Evolutionary conservation across 2,113 vertebrate genomes (phyloP).

Genomic region (Helogale parvula): DNA sequence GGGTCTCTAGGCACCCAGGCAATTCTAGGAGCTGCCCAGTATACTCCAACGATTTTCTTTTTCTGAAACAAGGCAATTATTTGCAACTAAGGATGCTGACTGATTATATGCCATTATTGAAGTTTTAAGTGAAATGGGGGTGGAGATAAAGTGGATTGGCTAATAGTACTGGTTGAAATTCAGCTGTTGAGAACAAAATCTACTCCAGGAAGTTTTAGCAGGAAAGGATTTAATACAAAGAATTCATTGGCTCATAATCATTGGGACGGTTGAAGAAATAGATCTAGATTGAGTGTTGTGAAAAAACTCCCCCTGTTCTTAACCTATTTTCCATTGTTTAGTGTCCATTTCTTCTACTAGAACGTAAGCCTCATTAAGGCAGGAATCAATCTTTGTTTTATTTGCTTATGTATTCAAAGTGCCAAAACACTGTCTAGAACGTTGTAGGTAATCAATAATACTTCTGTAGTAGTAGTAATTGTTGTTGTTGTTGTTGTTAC

Average conservation of each 20-base stretch:
- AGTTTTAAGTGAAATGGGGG: slow-evolving; percentile 48
- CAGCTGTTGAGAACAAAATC: slow-evolving; percentile 22
- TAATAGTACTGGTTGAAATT: slow-evolving; percentile 35
- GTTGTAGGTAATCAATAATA: not conserved
- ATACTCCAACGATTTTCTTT: not conserved
- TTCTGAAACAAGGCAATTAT: not conserved
- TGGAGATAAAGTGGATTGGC: not conserved
- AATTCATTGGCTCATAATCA: slow-evolving; percentile 40
- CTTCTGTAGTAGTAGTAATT: not conserved
- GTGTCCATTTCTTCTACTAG: not conserved
- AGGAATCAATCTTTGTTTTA: not conserved
- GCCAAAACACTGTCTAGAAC: not conserved
- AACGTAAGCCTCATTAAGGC: not conserved
- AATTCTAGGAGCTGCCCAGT: not conserved
- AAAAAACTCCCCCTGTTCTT: not conserved
- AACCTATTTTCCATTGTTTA: not conserved
- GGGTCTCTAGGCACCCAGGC: not conserved
- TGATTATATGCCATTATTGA: slow-evolving; percentile 24
- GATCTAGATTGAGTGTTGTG: not conserved
- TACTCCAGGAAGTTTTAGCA: slow-evolving; percentile 1
- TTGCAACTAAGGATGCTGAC: slow-evolving; percentile 29
- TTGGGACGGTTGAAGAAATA: slow-evolving; percentile 33
- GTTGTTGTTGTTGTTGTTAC: too few relatives aligned
- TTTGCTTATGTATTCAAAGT: not conserved
- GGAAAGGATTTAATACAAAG: not conserved